Base-by-base conservation (phyloP, 2,797 vertebrate species). In the Silurus lanzhouensis region DNA sequence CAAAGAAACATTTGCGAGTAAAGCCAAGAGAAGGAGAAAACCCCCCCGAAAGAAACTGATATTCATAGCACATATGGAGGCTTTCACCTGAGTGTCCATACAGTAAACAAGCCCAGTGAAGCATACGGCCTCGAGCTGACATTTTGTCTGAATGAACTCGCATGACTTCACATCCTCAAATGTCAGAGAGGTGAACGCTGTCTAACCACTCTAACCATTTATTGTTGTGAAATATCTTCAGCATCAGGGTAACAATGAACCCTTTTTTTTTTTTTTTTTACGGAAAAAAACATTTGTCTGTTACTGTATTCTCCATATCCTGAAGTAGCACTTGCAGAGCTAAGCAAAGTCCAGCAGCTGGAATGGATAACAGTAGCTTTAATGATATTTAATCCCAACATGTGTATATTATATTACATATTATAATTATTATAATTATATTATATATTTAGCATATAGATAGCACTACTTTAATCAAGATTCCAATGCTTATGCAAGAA, bases 91-190 rank as follows among this genome's bases (percentile, higher is more conserved):
- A 83, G 90, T 91, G 82, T 88, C 55, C 71, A 88, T 85, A 86
- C 70, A 68, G 85, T 89, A 91, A 89, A 91, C 85, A 46, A 90
- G 87, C 78, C 83, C 77, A 63, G 48, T 86, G 13, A 19, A 91
- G 90, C 91, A 92, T 86, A 87, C 87, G 88, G 90, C 88, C 84
- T 71, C 22, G 0, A 85, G 83, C 86, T 93, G 93, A 93, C 91
- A 93, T 94, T 93, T 94, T 78, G 63, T 86, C 83, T 78, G 88
- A 72, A 86, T 91, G 91, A 93, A 94, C 91, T 92, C 89, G 79
- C 48, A 87, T 85, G 91, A 89, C 91, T 93, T 83, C 87, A 64
- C 87, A 82, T 85, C 57, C 77, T 71, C 75, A 93, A 93, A 94
- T 92, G 91, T 93, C 92, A 91, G 82, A 31, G 79, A 22, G 52